Evolutionary conservation across 1,140 invertebrate species (phyloP), one percentile per base, ranked within the genome.

Genomic region (Paraescarpia echinospica): DNA sequence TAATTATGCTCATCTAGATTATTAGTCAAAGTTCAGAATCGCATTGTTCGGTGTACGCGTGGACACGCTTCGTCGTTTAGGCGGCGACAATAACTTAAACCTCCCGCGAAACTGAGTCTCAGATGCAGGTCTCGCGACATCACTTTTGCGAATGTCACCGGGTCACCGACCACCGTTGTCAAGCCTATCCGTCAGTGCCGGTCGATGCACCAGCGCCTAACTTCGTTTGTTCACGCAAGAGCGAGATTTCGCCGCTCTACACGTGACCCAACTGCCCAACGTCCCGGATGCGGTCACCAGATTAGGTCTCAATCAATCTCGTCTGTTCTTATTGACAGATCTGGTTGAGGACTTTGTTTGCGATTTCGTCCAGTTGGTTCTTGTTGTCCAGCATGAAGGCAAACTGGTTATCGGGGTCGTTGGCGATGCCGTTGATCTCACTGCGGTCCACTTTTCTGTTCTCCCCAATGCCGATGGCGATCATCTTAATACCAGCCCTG

Each of bases 361-460:
- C 92, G 88, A 89, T 41, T 1, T 12, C 91, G 59, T 92, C 89
- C 33, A 93, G 59, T 33, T 89, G 14, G 33, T 33, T 35, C 4
- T 51, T 48, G 35, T 27, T 33, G 22, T 90, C 88, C 1, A 34
- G 48, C 34, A 92, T 34, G 91, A 89, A 93, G 33, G 59, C 93
- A 91, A 92, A 89, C 35, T 92, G 88, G 41, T 92, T 92, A 48
- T 92, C 91, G 0, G 93, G 93, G 41, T 92, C 91, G 91, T 35
- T 92, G 35, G 91, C 91, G 48, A 93, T 92, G 31, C 89, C 91
- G 77, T 41, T 92, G 34, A 93, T 92, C 89, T 93, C 93, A n/a
- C 88, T 89, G 33, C 88, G 51, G 88, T 92, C 91, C 4, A 89
- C 91, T 31, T 90, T 41, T n/a, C 33, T 35, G 41, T 93, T 48